Percentiles rank a stretch among this genome's conserved stretches.
Conservation (phyloP, 2,797 vertebrate species). For the Acanthurus lineatus region DNA sequence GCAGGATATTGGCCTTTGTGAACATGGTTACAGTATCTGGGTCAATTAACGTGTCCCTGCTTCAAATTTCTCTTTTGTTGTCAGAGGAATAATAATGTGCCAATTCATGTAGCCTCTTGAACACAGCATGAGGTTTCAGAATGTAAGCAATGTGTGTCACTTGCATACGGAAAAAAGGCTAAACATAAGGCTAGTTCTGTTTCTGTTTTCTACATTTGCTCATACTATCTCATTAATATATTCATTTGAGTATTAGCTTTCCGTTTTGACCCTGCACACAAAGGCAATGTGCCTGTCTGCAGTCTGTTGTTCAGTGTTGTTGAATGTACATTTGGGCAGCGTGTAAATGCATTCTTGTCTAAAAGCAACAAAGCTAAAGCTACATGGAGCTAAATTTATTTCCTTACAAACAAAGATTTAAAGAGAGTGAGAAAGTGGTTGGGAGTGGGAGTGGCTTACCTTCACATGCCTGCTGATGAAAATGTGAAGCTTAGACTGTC, state of each 20-base stretch:
- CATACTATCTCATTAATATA: constrained; percentile 72
- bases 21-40: constrained; percentile 80
- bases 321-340: constrained; percentile 46
- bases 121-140: constrained; percentile 59
- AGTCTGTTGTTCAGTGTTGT: constrained; percentile 24
- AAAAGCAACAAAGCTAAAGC: constrained; percentile 52
- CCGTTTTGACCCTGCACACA: constrained; percentile 64
- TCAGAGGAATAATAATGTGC: constrained; percentile 65
- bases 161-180: constrained; percentile 38
- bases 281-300: constrained; percentile 48
- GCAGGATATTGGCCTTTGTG: constrained; percentile 82
- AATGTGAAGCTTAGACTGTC: constrained; percentile 50
- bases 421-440: constrained; percentile 32
- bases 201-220: constrained; percentile 52
- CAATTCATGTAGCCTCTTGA: constrained; percentile 63
- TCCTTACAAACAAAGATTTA: constrained; percentile 58
- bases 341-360: constrained; percentile 56
- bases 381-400: constrained; percentile 50
- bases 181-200: constrained; percentile 37
- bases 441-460: constrained; percentile 45
- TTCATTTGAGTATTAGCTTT: constrained; percentile 68
- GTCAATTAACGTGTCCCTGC: constrained; percentile 80
- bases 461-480: constrained; percentile 43
- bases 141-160: constrained; percentile 53
- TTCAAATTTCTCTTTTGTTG: constrained; percentile 79